Conservation (phyloP, 2,113 vertebrate genomes). For the Taxidea taxus region DNA sequence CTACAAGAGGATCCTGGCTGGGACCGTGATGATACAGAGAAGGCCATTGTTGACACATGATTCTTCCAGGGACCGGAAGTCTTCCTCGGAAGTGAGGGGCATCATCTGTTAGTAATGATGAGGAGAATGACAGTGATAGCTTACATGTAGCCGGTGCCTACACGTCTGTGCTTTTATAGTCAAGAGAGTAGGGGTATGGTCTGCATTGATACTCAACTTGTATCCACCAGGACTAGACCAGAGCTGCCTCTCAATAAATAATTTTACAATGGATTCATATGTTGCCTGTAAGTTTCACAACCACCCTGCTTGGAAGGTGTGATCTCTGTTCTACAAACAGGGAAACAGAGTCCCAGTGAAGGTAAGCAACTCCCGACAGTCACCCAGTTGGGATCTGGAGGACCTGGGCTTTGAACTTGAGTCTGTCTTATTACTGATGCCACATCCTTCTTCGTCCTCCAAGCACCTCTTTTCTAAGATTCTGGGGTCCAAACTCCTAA, state of each 20-base stretch:
- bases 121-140: neutral
- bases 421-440: neutral
- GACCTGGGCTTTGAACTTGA: slow-evolving; percentile 13
- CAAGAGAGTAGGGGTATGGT: neutral
- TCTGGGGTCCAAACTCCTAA: neutral
- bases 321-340: neutral
- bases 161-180: neutral
- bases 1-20: neutral
- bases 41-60: neutral
- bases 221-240: neutral
- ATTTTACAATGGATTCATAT: neutral
- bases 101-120: neutral
- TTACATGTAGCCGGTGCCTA: neutral
- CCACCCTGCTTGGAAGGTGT: neutral
- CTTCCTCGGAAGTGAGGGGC: neutral
- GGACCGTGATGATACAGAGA: neutral
- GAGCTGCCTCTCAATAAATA: neutral
- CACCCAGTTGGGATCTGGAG: neutral
- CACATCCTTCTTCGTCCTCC: neutral
- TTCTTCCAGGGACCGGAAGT: neutral
- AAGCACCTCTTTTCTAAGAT: neutral
- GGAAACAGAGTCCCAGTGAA: neutral
- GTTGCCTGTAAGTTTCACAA: neutral
- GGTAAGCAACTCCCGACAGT: neutral
- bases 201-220: neutral